phyloP scores from a whole-genome alignment of 2,797 vertebrate species.

The Caiman crocodilus region DNA sequence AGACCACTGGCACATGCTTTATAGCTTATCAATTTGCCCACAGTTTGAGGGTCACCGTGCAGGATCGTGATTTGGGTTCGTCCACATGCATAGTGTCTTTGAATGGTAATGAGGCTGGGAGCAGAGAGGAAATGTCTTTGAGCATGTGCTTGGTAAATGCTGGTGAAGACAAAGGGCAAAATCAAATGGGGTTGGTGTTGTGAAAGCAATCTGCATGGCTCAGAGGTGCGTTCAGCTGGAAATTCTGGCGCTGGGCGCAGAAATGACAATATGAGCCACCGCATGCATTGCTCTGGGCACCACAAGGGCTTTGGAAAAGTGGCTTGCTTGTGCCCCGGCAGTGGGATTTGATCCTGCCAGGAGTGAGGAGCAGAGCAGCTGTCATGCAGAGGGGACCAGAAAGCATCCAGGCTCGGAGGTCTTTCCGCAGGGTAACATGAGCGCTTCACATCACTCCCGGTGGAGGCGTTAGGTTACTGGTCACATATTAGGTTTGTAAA shows the following conservation, averaged over 20 bases:
- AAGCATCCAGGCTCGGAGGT: background rate
- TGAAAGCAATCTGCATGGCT: background rate
- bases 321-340: background rate
- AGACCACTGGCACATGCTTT: background rate
- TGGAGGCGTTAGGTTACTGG: rapidly evolving
- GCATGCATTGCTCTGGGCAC: background rate
- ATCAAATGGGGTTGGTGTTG: background rate
- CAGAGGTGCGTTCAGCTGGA: background rate
- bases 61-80: constrained; percentile 6
- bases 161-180: background rate
- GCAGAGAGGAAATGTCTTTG: background rate
- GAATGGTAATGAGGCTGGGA: background rate
- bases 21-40: background rate
- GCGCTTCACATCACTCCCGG: too few relatives aligned
- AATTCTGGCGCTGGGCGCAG: background rate
- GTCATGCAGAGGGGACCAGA: background rate
- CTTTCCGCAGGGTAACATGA: background rate
- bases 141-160: background rate
- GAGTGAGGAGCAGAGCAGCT: background rate
- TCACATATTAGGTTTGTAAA: rapidly evolving
- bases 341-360: background rate
- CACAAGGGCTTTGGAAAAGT: background rate
- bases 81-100: background rate
- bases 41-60: background rate
- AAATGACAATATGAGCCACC: background rate